Evolutionary conservation across 2,113 vertebrate genomes (phyloP).

Genomic region (Sceloporus undulatus): DNA sequence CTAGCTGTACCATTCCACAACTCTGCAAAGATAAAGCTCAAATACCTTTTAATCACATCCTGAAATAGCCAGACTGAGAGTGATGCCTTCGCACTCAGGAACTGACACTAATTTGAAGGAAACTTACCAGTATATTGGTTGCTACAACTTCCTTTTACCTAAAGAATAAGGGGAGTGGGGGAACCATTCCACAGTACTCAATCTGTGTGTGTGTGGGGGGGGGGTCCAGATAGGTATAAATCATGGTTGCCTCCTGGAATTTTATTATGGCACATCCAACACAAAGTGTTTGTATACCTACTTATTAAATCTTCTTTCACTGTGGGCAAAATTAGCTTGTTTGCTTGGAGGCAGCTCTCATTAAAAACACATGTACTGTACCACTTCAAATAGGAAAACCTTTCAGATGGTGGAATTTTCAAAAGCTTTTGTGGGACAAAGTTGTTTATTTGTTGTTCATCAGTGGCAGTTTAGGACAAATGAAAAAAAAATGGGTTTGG

Average conservation of each 20-base stretch:
- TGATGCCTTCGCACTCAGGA: background rate
- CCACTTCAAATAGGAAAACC: background rate
- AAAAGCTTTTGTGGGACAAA: background rate
- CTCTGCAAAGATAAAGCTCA: constrained; percentile 19
- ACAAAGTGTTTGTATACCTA: constrained; percentile 12
- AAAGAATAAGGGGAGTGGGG: constrained; percentile 26
- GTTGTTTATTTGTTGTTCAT: background rate
- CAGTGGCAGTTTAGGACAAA: background rate
- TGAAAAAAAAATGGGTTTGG: background rate
- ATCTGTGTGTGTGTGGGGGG: background rate
- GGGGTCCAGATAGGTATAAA: constrained; percentile 23
- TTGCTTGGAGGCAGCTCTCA: background rate
- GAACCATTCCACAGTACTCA: constrained; percentile 49
- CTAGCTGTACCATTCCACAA: background rate
- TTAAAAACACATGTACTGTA: background rate
- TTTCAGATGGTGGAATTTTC: background rate
- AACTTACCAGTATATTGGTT: background rate
- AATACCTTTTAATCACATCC: constrained; percentile 1
- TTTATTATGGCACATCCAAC: background rate
- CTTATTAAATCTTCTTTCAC: constrained; percentile 15
- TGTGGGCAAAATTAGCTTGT: background rate
- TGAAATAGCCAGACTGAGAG: constrained; percentile 6
- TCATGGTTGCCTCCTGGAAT: constrained; percentile 25
- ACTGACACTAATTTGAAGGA: background rate
- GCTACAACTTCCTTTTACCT: constrained; percentile 35